Evolutionary conservation across 1,140 invertebrate genomes (phyloP), one percentile per base, ranked within the genome.

Genomic region (Cotesia typhae): DNA sequence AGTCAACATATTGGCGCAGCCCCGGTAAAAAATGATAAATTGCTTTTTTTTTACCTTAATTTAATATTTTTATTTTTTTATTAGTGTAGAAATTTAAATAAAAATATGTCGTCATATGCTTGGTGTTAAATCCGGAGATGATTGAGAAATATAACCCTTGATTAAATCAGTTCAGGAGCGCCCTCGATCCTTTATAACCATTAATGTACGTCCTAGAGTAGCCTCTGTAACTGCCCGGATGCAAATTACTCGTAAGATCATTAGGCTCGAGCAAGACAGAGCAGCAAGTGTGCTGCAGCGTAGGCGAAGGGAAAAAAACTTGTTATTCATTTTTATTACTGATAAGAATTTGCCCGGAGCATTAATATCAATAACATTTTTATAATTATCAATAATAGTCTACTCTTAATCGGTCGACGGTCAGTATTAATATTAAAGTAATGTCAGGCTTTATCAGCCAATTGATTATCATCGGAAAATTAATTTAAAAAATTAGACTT

Each of bases 81-180:
- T 41, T 41, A 7, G 5, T 37, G 10, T n/a, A 71, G 38, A 41
- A 41, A 9, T 41, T 4, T 7, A 41, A 41, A 41, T 41, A 41
- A 41, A 41, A 9, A 41, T 60, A 67, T n/a, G 65, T 52, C 51
- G 57, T 61, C 47, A 63, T 38, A 37, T 28, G 28, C 47, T 51
- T 38, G 14, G 14, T 70, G 41, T 20, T 69, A 41, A 35, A 53
- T 12, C 10, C 10, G 35, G 35, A 28, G 66, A 51, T 63, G 70
- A 75, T 75, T 75, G 66, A 75, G 70, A 75, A 70, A 72, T 75
- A 70, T 75, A 72, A 75, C 70, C 66, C 72, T 75, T 70, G 74
- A 75, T 75, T 75, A 68, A 75, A 75, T 70, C 59, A 72, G 65
- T 75, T 69, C 69, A 38, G 61, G 35, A 71, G 61, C 61, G 5